Conservation (phyloP, 2,888 invertebrate species). For the Mystacides longicornis region DNA sequence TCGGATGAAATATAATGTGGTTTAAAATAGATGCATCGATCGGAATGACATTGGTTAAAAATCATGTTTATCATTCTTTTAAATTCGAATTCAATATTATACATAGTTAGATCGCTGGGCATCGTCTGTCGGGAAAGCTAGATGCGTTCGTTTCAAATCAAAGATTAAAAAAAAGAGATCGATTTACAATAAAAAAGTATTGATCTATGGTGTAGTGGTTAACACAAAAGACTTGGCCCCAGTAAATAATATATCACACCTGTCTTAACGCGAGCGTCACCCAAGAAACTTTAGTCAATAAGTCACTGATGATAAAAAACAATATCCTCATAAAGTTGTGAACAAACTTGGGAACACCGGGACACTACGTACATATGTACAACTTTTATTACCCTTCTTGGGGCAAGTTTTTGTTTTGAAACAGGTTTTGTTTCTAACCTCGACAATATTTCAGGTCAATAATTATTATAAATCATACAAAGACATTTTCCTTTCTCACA, state of each 20-base stretch:
- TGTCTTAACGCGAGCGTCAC: neutral
- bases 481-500: too few relatives aligned
- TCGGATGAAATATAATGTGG: too few relatives aligned
- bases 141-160: too few relatives aligned
- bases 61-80: too few relatives aligned
- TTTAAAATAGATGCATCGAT: too few relatives aligned
- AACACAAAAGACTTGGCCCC: neutral
- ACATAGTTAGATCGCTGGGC: too few relatives aligned
- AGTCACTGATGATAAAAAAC: constrained; percentile 1
- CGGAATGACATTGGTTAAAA: too few relatives aligned
- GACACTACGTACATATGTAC: neutral
- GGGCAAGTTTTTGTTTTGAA: neutral
- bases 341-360: neutral
- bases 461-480: neutral
- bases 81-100: too few relatives aligned
- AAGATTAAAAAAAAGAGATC: too few relatives aligned
- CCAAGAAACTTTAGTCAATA: neutral
- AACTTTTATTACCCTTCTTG: neutral
- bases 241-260: constrained; percentile 1
- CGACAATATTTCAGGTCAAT: neutral
- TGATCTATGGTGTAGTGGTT: too few relatives aligned
- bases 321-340: neutral
- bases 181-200: too few relatives aligned
- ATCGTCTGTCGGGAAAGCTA: too few relatives aligned
- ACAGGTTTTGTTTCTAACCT: neutral